phyloP scores from a whole-genome alignment of 2,113 vertebrate genomes.

The Nothocercus nigrocapillus region DNA sequence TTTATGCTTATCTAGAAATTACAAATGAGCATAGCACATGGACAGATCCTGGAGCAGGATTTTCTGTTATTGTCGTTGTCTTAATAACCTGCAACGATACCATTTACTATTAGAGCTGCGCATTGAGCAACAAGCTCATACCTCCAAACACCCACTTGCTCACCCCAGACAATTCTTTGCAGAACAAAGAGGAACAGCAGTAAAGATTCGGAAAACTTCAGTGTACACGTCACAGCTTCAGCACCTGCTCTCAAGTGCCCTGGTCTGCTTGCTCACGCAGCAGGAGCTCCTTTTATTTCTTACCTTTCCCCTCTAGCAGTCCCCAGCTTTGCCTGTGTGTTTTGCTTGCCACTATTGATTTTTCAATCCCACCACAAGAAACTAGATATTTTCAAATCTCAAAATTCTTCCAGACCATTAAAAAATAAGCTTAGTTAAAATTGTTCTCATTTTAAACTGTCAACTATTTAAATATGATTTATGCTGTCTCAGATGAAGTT shows the following conservation, averaged over 20 bases:
- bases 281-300: neutral
- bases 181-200: neutral
- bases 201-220: neutral
- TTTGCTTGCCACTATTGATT: neutral
- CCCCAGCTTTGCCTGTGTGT: neutral
- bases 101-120: rapidly evolving
- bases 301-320: neutral
- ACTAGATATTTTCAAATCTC: neutral
- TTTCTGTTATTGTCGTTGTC: neutral
- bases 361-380: neutral
- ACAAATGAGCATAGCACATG: neutral
- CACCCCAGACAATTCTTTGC: neutral
- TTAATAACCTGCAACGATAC: neutral
- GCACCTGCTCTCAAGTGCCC: neutral
- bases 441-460: neutral
- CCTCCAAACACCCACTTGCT: neutral
- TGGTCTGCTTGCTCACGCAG: neutral
- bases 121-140: neutral
- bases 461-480: neutral
- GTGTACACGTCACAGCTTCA: neutral
- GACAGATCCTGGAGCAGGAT: neutral
- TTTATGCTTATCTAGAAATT: neutral
- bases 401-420: neutral
- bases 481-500: rapidly evolving
- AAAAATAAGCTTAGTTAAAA: neutral